These are phyloP conservation scores for Cheilosia vernalis DNA, from an alignment of 2,888 invertebrate species.

Conservation along the genomic window DNA sequence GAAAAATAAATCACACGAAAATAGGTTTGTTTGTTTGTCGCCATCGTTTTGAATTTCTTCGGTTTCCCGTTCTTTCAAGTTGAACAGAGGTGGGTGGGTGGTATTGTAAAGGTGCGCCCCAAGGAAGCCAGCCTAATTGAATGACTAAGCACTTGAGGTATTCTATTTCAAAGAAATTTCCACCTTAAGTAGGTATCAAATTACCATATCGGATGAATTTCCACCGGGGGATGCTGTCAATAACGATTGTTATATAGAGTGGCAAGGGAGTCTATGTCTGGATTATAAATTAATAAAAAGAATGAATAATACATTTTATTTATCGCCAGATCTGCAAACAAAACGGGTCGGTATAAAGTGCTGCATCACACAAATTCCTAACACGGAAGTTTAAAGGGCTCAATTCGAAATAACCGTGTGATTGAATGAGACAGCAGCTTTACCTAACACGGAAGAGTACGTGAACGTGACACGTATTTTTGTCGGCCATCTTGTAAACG, in stretches of 20 bases:
- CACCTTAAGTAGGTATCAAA: not conserved
- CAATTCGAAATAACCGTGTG: no score
- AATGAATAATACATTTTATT: no score
- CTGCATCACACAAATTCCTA: no score
- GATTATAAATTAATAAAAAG: no score
- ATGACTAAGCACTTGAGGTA: conserved; percentile 3
- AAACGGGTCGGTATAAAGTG: no score
- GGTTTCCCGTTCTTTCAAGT: not conserved
- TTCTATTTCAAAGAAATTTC: not conserved
- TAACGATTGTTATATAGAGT: not conserved
- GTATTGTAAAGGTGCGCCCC: not conserved
- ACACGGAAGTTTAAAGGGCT: no score
- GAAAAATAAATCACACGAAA: not conserved
- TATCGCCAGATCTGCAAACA: no score
- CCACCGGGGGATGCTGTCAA: not conserved
- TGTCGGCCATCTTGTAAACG: no score
- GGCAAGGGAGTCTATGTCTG: no score
- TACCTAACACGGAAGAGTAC: no score
- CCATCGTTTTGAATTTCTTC: conserved; percentile 1
- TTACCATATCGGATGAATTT: conserved; percentile 20
- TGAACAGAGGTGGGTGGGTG: not conserved
- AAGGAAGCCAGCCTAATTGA: conserved; percentile 1
- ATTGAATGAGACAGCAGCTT: no score
- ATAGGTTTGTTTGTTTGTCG: conserved; percentile 9
- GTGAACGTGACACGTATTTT: no score